These are phyloP conservation scores for Diploptera punctata DNA, from an alignment of 2,888 invertebrate genomes.

Conservation along the genomic window DNA sequence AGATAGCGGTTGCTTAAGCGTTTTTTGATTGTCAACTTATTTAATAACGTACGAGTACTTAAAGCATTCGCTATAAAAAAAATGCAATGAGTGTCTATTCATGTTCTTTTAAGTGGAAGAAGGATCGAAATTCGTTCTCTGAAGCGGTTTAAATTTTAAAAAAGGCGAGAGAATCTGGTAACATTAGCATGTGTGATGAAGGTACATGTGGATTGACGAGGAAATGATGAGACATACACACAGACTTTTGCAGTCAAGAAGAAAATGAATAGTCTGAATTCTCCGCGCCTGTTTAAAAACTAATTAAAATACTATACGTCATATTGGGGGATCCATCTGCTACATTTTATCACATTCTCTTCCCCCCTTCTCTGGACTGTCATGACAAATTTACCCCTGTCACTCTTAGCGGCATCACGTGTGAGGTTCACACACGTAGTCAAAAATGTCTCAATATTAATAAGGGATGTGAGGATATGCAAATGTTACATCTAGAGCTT, in stretches of 20 bases:
- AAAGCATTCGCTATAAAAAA: too few relatives aligned
- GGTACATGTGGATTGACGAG: neutral
- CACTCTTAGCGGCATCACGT: neutral
- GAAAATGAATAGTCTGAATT: neutral
- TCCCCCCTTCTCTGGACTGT: neutral
- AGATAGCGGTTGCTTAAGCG: too few relatives aligned
- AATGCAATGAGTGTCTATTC: too few relatives aligned
- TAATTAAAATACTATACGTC: slow-evolving; percentile 43
- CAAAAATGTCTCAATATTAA: neutral
- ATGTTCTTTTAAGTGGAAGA: too few relatives aligned
- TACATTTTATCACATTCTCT: neutral
- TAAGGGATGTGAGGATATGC: too few relatives aligned
- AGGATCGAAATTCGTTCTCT: too few relatives aligned
- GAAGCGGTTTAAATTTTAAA: too few relatives aligned
- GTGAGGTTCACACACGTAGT: neutral
- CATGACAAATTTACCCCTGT: neutral
- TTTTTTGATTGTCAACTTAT: too few relatives aligned
- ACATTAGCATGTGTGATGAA: too few relatives aligned
- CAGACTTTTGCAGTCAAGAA: neutral
- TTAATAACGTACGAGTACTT: too few relatives aligned
- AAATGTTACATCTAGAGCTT: too few relatives aligned
- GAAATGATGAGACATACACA: neutral
- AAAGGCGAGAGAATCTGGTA: too few relatives aligned
- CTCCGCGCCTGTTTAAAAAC: slow-evolving; percentile 35
- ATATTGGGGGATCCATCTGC: slow-evolving; percentile 7